These are phyloP conservation scores for Scolopax bukidnonensis DNA, from an alignment of 2,797 vertebrate genomes.

Conservation along the genomic window DNA sequence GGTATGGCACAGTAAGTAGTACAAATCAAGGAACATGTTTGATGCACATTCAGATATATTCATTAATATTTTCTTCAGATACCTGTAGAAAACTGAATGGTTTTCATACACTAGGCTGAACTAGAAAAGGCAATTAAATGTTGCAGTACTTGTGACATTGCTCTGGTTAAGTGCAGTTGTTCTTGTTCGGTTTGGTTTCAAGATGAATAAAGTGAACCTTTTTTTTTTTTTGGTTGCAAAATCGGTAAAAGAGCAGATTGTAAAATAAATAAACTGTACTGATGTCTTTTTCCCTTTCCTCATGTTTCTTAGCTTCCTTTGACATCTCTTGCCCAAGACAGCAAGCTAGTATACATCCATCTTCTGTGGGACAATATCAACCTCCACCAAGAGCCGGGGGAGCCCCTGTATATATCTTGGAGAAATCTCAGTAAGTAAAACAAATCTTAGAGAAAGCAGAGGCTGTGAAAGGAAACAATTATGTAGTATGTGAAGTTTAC, in stretches of 20 bases:
- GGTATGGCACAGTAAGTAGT: neutral
- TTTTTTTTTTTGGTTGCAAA: neutral
- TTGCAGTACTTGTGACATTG: neutral
- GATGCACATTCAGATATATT: neutral
- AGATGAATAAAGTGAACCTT: neutral
- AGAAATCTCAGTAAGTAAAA: constrained; percentile 89
- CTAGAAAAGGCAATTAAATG: neutral
- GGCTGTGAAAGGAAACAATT: neutral
- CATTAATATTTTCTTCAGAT: neutral
- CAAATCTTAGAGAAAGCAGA: neutral
- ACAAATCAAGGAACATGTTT: neutral
- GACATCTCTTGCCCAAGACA: constrained; percentile 92
- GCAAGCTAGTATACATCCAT: constrained; percentile 93
- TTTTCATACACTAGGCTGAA: neutral
- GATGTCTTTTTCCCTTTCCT: neutral
- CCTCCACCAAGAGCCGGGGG: constrained; percentile 90
- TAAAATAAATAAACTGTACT: neutral
- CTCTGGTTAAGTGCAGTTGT: neutral
- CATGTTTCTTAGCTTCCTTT: constrained; percentile 85
- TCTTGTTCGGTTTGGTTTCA: neutral
- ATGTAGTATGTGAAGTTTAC: neutral
- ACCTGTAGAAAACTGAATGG: neutral
- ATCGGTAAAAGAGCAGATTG: neutral
- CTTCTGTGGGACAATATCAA: constrained; percentile 98
- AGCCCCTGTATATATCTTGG: constrained; percentile 93